phyloP scores from a whole-genome alignment of 2,797 vertebrate species.

The Enteromius fasciolatus region DNA sequence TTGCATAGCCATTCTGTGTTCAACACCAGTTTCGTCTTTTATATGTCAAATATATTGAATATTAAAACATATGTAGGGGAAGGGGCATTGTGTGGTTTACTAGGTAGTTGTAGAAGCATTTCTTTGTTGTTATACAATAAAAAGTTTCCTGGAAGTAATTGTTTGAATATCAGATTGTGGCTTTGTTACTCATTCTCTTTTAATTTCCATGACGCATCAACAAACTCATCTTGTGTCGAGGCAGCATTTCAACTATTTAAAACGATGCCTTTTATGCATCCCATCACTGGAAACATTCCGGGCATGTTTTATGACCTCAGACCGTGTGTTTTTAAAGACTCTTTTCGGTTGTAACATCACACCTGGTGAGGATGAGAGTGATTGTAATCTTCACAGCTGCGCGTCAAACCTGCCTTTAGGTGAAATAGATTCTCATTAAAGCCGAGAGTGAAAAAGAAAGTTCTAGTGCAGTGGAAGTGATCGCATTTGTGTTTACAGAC shows the following conservation, averaged over 20 bases:
- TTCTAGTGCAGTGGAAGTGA: background rate
- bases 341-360: conserved; percentile 7
- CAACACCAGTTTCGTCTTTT: background rate
- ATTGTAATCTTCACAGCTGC: conserved; percentile 50
- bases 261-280: conserved; percentile 56
- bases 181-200: background rate
- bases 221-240: conserved; percentile 58
- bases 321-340: conserved; percentile 38
- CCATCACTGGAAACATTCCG: conserved; percentile 68
- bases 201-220: background rate
- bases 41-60: background rate
- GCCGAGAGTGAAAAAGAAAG: background rate
- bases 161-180: background rate
- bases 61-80: background rate
- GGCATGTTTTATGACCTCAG: conserved; percentile 46
- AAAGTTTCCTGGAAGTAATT: background rate
- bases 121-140: conserved; percentile 1
- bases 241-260: conserved; percentile 57
- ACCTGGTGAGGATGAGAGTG: conserved; percentile 36
- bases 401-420: conserved; percentile 3
- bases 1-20: background rate
- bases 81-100: background rate
- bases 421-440: conserved; percentile 1
- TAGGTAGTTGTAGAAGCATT: background rate
- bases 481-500: no score